Evolutionary conservation across 2,113 vertebrate genomes (phyloP), one percentile per base, ranked within the genome.

Genomic region (Proterorhinus semilunaris): DNA sequence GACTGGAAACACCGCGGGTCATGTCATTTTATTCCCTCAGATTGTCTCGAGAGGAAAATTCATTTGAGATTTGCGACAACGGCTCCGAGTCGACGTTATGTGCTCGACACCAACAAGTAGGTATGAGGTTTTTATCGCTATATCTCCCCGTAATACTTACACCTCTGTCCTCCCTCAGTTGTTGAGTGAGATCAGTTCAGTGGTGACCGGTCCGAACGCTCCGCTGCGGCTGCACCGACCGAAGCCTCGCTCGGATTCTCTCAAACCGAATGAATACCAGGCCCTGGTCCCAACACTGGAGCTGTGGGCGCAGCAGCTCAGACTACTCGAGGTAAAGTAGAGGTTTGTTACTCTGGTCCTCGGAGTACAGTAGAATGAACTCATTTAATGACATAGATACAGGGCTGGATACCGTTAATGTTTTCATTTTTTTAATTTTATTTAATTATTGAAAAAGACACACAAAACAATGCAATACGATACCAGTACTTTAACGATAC

Each of bases 271-370:
- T 59, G 91, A 90, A 57, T 94, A 93, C 87, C 91, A 94, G 65
- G 86, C 91, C 66, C 89, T 98, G 44, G 78, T 94, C 3, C 91
- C 91, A 0, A 89, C 92, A 0, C 66, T 98, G 86, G 92, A 94
- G 72, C 82, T 92, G 82, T 97, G 96, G 96, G 92, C 94, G 54
- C 93, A 92, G 55, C 95, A 97, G 68, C 91, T 96, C 4, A 58
- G 73, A 59, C 91, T 93, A 3, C 73, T 98, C 7, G 92, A 94
- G 93, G 95, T 96, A 44, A 1, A 55, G 3, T 10, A 5, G n/a
- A n/a, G n/a, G n/a, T n/a, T n/a, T n/a, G n/a, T 21, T 21, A 21
- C 21, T 21, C 21, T 21, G 21, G 21, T 21, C 21, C 2, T 15
- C 6, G 11, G 5, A 53, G 52, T 54, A 36, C 27, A 36, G 27